A percentile compares a stretch with the other conserved stretches of the same genome.
phyloP scores from a whole-genome alignment of 2,113 vertebrate genomes.

The Pycnonotus jocosus region DNA sequence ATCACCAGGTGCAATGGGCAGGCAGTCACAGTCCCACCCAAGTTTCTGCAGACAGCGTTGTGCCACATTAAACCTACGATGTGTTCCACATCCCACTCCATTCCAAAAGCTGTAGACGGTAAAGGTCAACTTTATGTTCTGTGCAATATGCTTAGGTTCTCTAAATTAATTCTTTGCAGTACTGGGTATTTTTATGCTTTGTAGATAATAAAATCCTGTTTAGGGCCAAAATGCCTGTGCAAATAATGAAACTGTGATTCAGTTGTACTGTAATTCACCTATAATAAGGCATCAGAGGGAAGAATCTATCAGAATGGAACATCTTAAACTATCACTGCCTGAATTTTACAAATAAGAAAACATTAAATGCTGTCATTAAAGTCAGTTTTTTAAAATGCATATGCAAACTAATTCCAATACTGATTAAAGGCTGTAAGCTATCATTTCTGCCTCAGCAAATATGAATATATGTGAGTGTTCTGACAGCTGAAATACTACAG shows the following conservation, averaged over 20 bases:
- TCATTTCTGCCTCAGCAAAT: conserved; percentile 63
- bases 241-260: conserved; percentile 48
- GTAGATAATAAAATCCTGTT: conserved; percentile 68
- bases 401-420: conserved; percentile 41
- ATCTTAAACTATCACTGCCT: conserved; percentile 14
- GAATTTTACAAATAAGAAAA: conserved; percentile 45
- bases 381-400: conserved; percentile 35
- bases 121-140: conserved; percentile 86
- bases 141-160: conserved; percentile 82
- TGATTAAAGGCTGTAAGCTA: conserved; percentile 33
- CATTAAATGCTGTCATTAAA: conserved; percentile 21
- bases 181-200: conserved; percentile 69
- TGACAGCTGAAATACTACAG: conserved; percentile 54
- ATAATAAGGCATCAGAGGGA: conserved; percentile 39
- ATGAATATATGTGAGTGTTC: conserved; percentile 49
- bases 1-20: conserved; percentile 75
- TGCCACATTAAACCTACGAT: conserved; percentile 81
- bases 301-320: neutral
- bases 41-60: conserved; percentile 75
- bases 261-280: conserved; percentile 50
- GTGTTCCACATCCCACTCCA: conserved; percentile 79
- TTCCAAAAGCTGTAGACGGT: conserved; percentile 71
- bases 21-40: conserved; percentile 75
- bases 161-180: conserved; percentile 76
- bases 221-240: conserved; percentile 59